phyloP scores from a whole-genome alignment of 2,113 vertebrate species.

The Puma concolor region DNA sequence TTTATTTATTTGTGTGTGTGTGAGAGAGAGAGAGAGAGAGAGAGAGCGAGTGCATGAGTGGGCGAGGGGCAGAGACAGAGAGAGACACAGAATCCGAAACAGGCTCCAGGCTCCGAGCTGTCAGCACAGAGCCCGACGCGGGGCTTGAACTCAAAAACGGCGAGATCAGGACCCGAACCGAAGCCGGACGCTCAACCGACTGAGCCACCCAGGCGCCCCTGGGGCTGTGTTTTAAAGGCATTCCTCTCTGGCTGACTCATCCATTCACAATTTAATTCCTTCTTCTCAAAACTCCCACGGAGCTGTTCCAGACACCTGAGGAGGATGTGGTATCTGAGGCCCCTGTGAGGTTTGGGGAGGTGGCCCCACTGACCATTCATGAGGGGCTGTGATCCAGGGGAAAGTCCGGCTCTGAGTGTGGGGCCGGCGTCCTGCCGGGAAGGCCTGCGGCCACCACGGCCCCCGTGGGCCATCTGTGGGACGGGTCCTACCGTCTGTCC shows the following conservation, averaged over 20 bases:
- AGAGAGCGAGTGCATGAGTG: too few relatives aligned
- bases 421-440: rapidly evolving
- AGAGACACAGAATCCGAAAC: too few relatives aligned
- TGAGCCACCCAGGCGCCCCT: not conserved
- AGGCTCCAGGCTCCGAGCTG: too few relatives aligned
- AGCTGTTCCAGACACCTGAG: not conserved
- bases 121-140: too few relatives aligned
- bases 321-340: not conserved
- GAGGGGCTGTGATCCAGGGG: too few relatives aligned
- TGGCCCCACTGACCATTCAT: not conserved
- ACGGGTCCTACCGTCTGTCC: not conserved
- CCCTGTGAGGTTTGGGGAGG: rapidly evolving
- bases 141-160: rapidly evolving
- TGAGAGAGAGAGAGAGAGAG: too few relatives aligned
- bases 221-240: conserved; percentile 66
- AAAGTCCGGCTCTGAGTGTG: not conserved
- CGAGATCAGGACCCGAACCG: too few relatives aligned
- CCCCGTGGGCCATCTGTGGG: too few relatives aligned
- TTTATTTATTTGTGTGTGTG: too few relatives aligned
- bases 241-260: not conserved
- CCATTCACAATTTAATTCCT: not conserved
- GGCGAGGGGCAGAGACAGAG: too few relatives aligned
- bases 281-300: not conserved
- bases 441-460: not conserved
- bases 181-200: too few relatives aligned